These are phyloP conservation scores for Lagria hirta DNA, from an alignment of 2,888 invertebrate genomes.

Conservation along the genomic window DNA sequence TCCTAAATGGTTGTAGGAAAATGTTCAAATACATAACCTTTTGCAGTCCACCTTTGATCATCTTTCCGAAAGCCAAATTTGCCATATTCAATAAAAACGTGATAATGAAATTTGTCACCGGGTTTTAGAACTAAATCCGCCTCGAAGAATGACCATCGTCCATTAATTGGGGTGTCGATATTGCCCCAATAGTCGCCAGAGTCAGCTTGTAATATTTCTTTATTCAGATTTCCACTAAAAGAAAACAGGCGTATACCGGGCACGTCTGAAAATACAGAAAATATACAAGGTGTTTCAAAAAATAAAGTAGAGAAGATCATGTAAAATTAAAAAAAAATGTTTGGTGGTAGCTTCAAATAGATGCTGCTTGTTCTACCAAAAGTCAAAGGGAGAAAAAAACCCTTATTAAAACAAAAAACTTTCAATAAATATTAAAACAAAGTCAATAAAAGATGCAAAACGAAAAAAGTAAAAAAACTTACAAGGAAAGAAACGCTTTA, in stretches of 20 bases:
- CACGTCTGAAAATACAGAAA: slow-evolving; percentile 55
- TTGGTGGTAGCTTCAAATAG: too few species aligned
- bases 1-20: too few species aligned
- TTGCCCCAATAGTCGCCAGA: slow-evolving; percentile 60
- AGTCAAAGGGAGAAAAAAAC: too few species aligned
- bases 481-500: too few species aligned
- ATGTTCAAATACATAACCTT: slow-evolving; percentile 49
- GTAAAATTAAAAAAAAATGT: too few species aligned
- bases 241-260: slow-evolving; percentile 60
- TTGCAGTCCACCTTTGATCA: slow-evolving; percentile 51
- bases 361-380: too few species aligned
- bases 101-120: slow-evolving; percentile 63
- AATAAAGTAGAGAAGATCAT: too few species aligned
- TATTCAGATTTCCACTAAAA: slow-evolving; percentile 67
- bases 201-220: slow-evolving; percentile 54
- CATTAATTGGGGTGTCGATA: slow-evolving; percentile 51
- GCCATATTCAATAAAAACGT: slow-evolving; percentile 61
- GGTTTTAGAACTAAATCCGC: slow-evolving; percentile 52
- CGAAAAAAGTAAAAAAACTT: too few species aligned
- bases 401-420: too few species aligned
- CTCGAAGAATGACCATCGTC: slow-evolving; percentile 59
- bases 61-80: slow-evolving; percentile 55
- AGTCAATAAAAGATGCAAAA: too few species aligned
- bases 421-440: too few species aligned
- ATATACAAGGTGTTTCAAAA: too few species aligned